A percentile compares a stretch with the other conserved stretches of the same genome.
Conservation (phyloP, 2,888 invertebrate species). For the Lamellibrachia satsuma region DNA sequence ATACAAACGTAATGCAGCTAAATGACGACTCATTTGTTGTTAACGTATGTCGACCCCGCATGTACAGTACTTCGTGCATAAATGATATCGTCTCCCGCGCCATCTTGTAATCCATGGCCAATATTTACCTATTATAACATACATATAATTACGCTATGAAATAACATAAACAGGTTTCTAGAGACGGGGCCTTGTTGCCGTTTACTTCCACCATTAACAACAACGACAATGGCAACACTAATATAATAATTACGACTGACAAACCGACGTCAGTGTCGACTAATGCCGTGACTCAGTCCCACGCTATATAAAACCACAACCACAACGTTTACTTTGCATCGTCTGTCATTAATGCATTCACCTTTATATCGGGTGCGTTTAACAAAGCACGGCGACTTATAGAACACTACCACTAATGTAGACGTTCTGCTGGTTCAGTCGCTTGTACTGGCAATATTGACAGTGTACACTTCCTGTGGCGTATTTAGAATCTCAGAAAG, state of each 20-base stretch:
- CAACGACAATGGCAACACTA: not conserved
- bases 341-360: not conserved
- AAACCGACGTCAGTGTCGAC: not conserved
- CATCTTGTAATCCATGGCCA: not conserved
- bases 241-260: not conserved
- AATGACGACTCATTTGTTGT: not conserved
- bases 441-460: not conserved
- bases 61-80: not conserved
- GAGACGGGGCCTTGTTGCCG: not conserved
- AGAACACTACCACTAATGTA: not conserved
- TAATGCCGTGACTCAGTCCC: not conserved
- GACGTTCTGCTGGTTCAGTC: not conserved
- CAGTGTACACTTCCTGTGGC: not conserved
- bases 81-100: not conserved
- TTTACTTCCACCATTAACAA: not conserved
- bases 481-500: no score
- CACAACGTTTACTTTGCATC: not conserved
- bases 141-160: not conserved
- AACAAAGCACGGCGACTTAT: not conserved
- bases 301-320: not conserved
- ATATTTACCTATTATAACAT: not conserved
- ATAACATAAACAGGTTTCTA: not conserved
- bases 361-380: not conserved
- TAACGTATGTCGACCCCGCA: not conserved
- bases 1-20: not conserved